Base-by-base conservation (phyloP, 2,797 vertebrate species). In the Alcedo quadribrachys region DNA sequence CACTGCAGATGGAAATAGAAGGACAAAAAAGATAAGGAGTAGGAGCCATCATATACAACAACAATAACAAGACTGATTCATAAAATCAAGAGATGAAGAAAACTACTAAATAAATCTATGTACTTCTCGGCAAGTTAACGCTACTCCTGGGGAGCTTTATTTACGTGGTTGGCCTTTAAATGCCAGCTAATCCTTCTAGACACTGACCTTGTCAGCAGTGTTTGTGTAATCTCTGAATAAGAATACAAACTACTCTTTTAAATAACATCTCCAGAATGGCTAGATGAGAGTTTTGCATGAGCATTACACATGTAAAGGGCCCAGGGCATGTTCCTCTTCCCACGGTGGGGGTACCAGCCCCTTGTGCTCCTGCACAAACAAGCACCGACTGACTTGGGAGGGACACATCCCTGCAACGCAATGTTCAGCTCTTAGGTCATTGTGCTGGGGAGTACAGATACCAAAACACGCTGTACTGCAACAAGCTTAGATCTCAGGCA, bases 181-280 rank as follows among this genome's bases (percentile, higher is more conserved):
- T 45, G 78, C 61, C 68, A 62, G 75, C 51, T 93, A 96, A 96
- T 90, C 90, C 92, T 92, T 80, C 70, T 12, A 68, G 83, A 82
- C 74, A 45, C 83, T 84, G 92, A 92, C 94, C 78, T 94, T 92
- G 92, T 77, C 90, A 85, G 85, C 50, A 68, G 50, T 75, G 75
- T 89, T 88, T 93, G 75, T 83, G 81, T 91, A 95, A 83, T 88
- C 80, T 95, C 68, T 62, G 83, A 91, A 48, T 53, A 77, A 89
- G 83, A 87, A 90, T 45, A 86, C 1, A 2, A 87, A 62, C 24
- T 86, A 68, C 80, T 93, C 78, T 92, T 81, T 61, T 55, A 87
- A 95, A 82, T 57, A 77, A 33, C 67, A 84, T 54, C 65, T 82
- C 61, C 75, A 55, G 32, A 43, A 77, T 27, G 51, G 54, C 32